Percentiles rank a stretch among this genome's conserved stretches.
Evolutionary conservation across 2,797 vertebrate species (phyloP).

Genomic region (Hydrolagus colliei): DNA sequence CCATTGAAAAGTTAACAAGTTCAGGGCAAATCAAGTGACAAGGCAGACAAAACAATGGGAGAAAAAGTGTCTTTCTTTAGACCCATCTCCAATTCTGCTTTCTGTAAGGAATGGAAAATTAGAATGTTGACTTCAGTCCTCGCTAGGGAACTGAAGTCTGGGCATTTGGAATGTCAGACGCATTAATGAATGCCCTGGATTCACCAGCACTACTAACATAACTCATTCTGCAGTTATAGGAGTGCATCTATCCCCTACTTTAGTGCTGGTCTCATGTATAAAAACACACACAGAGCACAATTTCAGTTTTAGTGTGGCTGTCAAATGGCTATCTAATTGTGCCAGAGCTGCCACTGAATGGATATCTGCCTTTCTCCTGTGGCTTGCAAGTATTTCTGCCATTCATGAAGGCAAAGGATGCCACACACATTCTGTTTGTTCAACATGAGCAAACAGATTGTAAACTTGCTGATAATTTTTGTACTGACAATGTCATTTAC

Average conservation of each 20-base stretch:
- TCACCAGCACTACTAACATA: constrained; percentile 48
- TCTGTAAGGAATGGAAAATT: constrained; percentile 46
- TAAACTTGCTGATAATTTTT: constrained; percentile 99
- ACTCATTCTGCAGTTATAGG: constrained; percentile 54
- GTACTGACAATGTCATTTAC: constrained; percentile 99
- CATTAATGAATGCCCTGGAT: constrained; percentile 46
- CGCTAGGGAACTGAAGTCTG: constrained; percentile 76
- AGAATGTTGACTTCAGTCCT: constrained; percentile 54
- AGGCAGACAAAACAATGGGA: constrained; percentile 55
- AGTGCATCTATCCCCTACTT: constrained; percentile 51
- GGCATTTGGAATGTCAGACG: constrained; percentile 74
- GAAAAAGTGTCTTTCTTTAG: constrained; percentile 52
- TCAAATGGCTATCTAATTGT: constrained; percentile 97
- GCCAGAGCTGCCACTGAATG: constrained; percentile 78
- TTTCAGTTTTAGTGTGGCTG: constrained; percentile 76
- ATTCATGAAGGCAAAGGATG: constrained; percentile 93
- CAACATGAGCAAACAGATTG: constrained; percentile 99
- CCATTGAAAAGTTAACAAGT: constrained; percentile 67
- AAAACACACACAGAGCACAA: constrained; percentile 40
- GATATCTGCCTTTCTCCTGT: constrained; percentile 80
- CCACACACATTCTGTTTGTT: constrained; percentile 99
- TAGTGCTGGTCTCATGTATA: constrained; percentile 51
- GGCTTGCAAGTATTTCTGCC: constrained; percentile 82
- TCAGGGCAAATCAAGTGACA: constrained; percentile 64
- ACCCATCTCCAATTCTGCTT: constrained; percentile 50